Percentiles rank a stretch among this genome's conserved stretches.
phyloP scores from a whole-genome alignment of 2,113 vertebrate genomes.

The Engraulis encrasicolus region DNA sequence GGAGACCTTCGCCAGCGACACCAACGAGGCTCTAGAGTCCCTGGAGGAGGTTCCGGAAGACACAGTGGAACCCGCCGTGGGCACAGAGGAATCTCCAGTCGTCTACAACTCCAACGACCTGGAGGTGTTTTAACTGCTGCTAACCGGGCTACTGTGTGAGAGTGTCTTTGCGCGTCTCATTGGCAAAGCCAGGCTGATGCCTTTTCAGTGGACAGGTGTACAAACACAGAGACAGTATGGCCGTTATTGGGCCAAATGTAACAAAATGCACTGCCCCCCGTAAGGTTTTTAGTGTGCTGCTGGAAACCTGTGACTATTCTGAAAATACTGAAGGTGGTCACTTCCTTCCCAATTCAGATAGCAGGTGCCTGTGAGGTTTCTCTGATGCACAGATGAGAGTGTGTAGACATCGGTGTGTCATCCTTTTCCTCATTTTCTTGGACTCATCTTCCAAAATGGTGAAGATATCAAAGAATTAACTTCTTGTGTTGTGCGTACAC shows the following conservation, averaged over 20 bases:
- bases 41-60: conserved; percentile 86
- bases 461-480: background rate
- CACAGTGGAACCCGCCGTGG: conserved; percentile 79
- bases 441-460: background rate
- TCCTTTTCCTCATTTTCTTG: background rate
- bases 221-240: background rate
- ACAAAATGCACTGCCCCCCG: background rate
- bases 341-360: background rate
- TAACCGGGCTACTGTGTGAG: conserved; percentile 1
- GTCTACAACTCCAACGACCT: conserved; percentile 87
- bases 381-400: background rate
- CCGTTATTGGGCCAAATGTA: background rate
- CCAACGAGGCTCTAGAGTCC: conserved; percentile 91
- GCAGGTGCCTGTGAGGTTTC: background rate
- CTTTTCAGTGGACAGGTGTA: background rate
- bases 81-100: conserved; percentile 84
- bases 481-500: background rate
- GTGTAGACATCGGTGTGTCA: background rate
- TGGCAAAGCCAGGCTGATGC: background rate
- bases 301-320: background rate
- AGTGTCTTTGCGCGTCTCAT: background rate
- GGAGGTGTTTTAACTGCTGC: conserved; percentile 83
- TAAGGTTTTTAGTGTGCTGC: background rate
- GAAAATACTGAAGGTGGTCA: background rate
- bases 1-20: conserved; percentile 97